Conservation (phyloP, 2,888 invertebrate species). For the Monopis laevigella region DNA sequence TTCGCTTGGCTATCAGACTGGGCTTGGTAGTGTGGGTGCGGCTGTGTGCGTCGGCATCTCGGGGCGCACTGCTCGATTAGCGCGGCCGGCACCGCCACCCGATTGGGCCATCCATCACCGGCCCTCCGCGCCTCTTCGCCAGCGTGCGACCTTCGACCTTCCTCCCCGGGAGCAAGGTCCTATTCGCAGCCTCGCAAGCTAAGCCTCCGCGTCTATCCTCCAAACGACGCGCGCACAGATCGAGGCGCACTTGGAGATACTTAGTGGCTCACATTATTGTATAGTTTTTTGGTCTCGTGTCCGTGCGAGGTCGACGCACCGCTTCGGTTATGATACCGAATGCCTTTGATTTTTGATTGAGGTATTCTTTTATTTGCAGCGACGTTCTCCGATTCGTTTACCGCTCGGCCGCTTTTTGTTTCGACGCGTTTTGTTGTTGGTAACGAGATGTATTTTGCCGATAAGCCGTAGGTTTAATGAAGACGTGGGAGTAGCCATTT, state of each 20-base stretch:
- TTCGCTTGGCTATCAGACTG: slow-evolving; percentile 22
- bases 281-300: slow-evolving; percentile 54
- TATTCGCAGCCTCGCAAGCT: slow-evolving; percentile 5
- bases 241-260: slow-evolving; percentile 52
- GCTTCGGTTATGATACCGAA: slow-evolving; percentile 56
- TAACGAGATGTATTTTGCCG: slow-evolving; percentile 60
- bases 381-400: slow-evolving; percentile 57
- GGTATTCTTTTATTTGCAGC: slow-evolving; percentile 59
- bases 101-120: slow-evolving; percentile 68
- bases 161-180: too few relatives aligned
- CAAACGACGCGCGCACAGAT: slow-evolving; percentile 40
- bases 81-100: slow-evolving; percentile 59
- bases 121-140: slow-evolving; percentile 42
- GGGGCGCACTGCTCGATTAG: slow-evolving; percentile 60
- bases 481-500: slow-evolving; percentile 52
- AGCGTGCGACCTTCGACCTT: slow-evolving; percentile 33
- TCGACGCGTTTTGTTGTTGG: slow-evolving; percentile 60
- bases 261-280: slow-evolving; percentile 64
- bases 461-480: slow-evolving; percentile 56
- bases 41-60: slow-evolving; percentile 37
- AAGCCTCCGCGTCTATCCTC: slow-evolving; percentile 16
- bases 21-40: slow-evolving; percentile 22
- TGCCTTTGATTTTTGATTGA: slow-evolving; percentile 64
- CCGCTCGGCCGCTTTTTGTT: slow-evolving; percentile 58
- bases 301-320: slow-evolving; percentile 60